Evolutionary conservation across 2,113 vertebrate species (phyloP), one percentile per base, ranked within the genome.

Genomic region (Andinoacara biseriatus): DNA sequence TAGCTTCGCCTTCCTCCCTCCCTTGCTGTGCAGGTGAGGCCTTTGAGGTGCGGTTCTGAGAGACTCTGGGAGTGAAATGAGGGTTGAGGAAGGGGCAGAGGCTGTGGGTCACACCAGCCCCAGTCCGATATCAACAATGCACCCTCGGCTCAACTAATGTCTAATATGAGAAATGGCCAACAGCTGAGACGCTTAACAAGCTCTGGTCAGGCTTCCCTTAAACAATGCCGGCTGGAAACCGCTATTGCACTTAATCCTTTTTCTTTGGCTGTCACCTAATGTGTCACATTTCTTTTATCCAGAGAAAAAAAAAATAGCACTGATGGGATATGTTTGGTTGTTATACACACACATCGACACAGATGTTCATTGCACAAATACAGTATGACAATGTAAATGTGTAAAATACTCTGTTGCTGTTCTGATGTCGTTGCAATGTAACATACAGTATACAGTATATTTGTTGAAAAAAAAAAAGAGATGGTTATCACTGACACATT

Each of bases 371-470:
- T 90, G 93, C 93, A 93, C 93, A 94, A 90, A 93, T 86, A 89
- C 80, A 89, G 81, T 91, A 93, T 89, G 82, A 89, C 60, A 74
- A 92, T 94, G 89, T 94, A 93, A 92, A 95, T 92, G 92, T 95
- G 91, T 94, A 93, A 92, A 92, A 92, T 91, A 92, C 80, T 91
- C 75, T 83, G 86, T 91, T 91, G 91, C 90, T 92, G 89, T 95
- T 92, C 88, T 87, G 86, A 94, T 90, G 92, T 93, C 93, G 93
- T 94, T 93, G 86, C 82, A 87, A 81, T 94, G 91, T 93, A 92
- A 92, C 92, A 93, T 93, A 89, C 81, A 92, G 87, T 93, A 92
- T 91, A 92, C 90, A 90, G 89, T 92, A 93, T 94, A 91, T 93
- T 92, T 94, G 90, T 91, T 90, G 69, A 80, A 63, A 80, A 82